Evolutionary conservation across 1,140 invertebrate genomes (phyloP), one percentile per base, ranked within the genome.

Genomic region (Steinernema feltiae): DNA sequence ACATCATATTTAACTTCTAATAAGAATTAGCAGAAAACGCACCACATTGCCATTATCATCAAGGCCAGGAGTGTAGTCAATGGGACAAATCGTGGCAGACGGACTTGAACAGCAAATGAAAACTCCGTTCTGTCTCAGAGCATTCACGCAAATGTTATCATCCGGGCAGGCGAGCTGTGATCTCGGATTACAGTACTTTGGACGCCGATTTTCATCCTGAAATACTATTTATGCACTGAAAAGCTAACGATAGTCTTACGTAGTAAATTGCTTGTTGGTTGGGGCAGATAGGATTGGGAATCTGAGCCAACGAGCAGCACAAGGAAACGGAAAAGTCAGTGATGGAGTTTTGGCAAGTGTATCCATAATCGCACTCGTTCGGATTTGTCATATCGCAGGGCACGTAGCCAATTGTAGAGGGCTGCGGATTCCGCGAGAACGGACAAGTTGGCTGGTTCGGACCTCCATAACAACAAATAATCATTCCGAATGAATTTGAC

Each of bases 101-200:
- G 83, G 76, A 7, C 69, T 76, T 2, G 82, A 83, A 73, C 82
- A 83, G 63, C 82, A 83, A 30, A 85, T 63, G 32, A 30, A 82
- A 15, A 83, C 32, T 0, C 70, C 69, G n/a, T 77, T 46, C 15
- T 79, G 73, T 21, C 78, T 78, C 3, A 85, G 31, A 21, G 81
- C 71, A 70, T 75, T 73, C 24, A 76, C 70, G 71, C 82, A 85
- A 1, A 71, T 73, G 76, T 77, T 85, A 18, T 81, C 81, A 21
- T 70, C 27, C 1, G 80, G 80, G 73, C 80, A 81, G 15, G 81
- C 77, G 2, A 30, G 32, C 15, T 53, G 46, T 48, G 76, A 77
- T 29, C 31, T 48, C 1, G 72, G 70, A 29, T 31, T 71, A 70
- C 80, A 81, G 71, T 74, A 77, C 46, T 69, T 41, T 31, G 82